Conservation (phyloP, 1,140 invertebrate genomes). For the Cotesia vestalis region DNA sequence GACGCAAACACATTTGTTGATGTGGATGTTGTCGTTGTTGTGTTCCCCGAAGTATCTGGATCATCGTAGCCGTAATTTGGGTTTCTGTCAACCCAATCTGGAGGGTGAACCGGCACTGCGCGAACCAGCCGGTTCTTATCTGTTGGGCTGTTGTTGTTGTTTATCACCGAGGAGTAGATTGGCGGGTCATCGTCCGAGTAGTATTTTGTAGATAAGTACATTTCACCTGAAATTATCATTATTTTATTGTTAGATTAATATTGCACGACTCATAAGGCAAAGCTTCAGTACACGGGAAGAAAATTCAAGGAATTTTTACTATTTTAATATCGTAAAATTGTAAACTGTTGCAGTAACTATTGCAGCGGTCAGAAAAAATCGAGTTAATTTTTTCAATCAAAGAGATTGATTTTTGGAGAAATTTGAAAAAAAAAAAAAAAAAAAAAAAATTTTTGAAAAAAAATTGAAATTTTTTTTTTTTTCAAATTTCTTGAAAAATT, state of each 20-base stretch:
- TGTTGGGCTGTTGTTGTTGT: constrained; percentile 25
- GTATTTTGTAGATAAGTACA: constrained; percentile 22
- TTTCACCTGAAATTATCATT: constrained; percentile 25
- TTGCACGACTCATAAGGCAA: neutral
- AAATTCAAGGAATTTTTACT: too few species aligned
- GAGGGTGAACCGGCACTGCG: constrained; percentile 23
- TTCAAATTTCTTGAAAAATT: too few species aligned
- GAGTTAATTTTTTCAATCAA: too few species aligned
- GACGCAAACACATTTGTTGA: constrained; percentile 21
- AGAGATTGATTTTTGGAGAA: too few species aligned
- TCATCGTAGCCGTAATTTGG: constrained; percentile 33
- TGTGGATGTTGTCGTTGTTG: constrained; percentile 6
- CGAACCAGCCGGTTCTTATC: constrained; percentile 33
- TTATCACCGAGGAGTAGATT: constrained; percentile 36
- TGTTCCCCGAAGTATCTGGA: constrained; percentile 23
- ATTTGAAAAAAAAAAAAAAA: too few species aligned
- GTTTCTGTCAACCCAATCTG: constrained; percentile 30
- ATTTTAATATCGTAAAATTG: too few species aligned
- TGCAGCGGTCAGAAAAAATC: too few species aligned
- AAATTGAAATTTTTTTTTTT: neutral
- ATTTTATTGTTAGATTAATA: neutral
- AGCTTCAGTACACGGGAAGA: too few species aligned
- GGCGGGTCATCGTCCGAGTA: constrained; percentile 33
- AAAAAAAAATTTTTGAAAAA: too few species aligned
- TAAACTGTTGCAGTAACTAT: too few species aligned